Conservation (phyloP, 2,888 invertebrate genomes). For the Pristionchus entomophagus region DNA sequence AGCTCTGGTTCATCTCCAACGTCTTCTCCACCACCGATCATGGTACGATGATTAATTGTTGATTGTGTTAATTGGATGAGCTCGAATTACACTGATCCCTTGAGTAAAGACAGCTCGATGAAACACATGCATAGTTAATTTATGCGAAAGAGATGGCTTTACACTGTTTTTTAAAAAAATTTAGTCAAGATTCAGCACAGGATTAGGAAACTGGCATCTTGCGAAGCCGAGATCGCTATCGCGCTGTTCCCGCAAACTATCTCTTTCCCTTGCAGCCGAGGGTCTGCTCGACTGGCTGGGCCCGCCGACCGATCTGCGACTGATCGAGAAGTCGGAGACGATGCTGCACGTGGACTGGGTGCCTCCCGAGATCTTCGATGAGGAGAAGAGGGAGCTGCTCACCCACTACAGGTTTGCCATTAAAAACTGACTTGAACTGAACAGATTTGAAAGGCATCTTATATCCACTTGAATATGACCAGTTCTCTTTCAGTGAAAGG, state of each 20-base stretch:
- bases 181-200: too few species aligned
- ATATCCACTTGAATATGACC: too few species aligned
- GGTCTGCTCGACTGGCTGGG: constrained; percentile 72
- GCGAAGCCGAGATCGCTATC: too few species aligned
- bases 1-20: constrained; percentile 73
- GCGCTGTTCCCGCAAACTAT: too few species aligned
- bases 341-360: constrained; percentile 76
- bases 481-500: background rate
- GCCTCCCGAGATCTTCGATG: constrained; percentile 73
- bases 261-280: constrained; percentile 53
- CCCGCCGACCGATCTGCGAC: constrained; percentile 74
- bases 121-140: background rate
- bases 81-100: too few species aligned
- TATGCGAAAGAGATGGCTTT: background rate
- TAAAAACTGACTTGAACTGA: too few species aligned
- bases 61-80: too few species aligned
- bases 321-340: constrained; percentile 75
- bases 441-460: too few species aligned
- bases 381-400: constrained; percentile 70
- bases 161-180: background rate
- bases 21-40: constrained; percentile 73
- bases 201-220: too few species aligned
- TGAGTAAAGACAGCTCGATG: too few species aligned
- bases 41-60: constrained; percentile 45
- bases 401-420: constrained; percentile 70